Conservation (phyloP, 2,113 vertebrate genomes). For the Amblyopsis rosae region DNA sequence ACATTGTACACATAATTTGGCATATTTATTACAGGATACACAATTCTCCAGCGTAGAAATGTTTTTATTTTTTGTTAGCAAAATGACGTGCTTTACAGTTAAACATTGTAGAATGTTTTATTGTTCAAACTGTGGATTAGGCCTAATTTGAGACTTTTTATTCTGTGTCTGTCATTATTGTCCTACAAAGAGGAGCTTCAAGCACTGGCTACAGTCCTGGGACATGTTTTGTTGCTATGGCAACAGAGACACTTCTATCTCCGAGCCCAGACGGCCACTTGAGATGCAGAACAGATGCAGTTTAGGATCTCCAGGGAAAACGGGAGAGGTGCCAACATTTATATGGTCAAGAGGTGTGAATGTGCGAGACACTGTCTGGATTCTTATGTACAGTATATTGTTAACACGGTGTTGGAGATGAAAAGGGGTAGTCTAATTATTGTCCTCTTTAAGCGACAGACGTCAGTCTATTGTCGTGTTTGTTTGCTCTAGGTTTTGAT, state of each 20-base stretch:
- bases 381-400: slow-evolving; percentile 10
- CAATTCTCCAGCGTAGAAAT: too few species aligned
- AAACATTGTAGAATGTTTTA: background rate
- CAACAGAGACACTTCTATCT: slow-evolving; percentile 33
- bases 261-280: slow-evolving; percentile 19
- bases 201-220: slow-evolving; percentile 16
- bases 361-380: background rate
- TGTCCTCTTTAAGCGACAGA: too few species aligned
- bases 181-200: slow-evolving; percentile 13
- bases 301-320: slow-evolving; percentile 5
- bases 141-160: too few species aligned
- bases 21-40: too few species aligned
- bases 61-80: too few species aligned
- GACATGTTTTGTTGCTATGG: slow-evolving; percentile 43
- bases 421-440: too few species aligned
- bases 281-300: slow-evolving; percentile 36
- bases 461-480: too few species aligned
- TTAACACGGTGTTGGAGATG: background rate
- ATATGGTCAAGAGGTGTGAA: background rate
- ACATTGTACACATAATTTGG: too few species aligned
- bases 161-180: background rate
- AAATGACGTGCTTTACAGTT: too few species aligned
- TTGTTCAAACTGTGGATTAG: background rate
- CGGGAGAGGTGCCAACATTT: slow-evolving; percentile 16
- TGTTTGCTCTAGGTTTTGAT: too few species aligned